Evolutionary conservation across 1,140 invertebrate species (phyloP).

Genomic region (Lucilia cuprina): DNA sequence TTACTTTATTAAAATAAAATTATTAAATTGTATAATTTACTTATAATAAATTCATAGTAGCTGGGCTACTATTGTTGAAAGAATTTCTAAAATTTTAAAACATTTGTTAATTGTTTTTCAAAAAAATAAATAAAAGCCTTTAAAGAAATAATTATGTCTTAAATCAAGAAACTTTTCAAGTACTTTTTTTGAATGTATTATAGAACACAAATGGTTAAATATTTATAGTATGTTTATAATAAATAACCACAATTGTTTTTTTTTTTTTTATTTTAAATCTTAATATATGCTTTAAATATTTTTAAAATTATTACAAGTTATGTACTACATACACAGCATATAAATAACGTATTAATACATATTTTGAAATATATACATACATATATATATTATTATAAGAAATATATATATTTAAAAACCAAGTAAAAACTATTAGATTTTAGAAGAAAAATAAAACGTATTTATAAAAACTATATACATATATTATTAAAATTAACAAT

Average conservation of each 20-base stretch:
- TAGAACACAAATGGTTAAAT: neutral
- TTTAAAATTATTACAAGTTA: neutral
- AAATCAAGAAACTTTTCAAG: no score
- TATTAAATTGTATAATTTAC: neutral
- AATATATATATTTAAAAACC: neutral
- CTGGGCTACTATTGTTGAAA: neutral
- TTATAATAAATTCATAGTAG: neutral
- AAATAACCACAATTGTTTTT: neutral
- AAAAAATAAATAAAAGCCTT: no score
- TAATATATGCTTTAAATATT: conserved; percentile 2
- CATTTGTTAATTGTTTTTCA: neutral
- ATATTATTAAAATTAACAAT: neutral
- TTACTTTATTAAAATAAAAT: neutral
- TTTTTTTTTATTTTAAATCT: no score
- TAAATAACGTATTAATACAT: neutral
- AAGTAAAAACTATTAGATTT: conserved; percentile 1
- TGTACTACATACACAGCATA: neutral
- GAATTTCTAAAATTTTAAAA: conserved; percentile 8
- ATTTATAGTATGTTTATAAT: neutral
- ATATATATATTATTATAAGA: conserved; percentile 18
- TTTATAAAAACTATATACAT: neutral
- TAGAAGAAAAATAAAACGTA: neutral
- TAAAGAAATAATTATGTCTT: no score
- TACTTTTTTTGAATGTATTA: no score
- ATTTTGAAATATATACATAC: neutral